Evolutionary conservation across 2,888 invertebrate genomes (phyloP).

Genomic region (Caradrina clavipalpis): DNA sequence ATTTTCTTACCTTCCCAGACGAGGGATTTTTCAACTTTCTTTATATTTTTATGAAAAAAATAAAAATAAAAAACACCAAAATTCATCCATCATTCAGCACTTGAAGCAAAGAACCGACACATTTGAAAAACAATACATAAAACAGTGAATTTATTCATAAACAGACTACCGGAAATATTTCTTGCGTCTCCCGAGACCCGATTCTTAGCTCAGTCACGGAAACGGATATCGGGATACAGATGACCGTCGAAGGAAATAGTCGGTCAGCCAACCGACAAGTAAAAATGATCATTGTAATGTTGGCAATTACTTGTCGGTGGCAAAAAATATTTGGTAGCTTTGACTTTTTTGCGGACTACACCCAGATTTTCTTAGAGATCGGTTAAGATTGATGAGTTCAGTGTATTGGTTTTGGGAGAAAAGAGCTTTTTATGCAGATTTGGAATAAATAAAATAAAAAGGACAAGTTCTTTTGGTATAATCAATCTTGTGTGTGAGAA

Average conservation of each 20-base stretch:
- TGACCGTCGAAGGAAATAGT: conserved; percentile 44
- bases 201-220: conserved; percentile 41
- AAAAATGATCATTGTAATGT: conserved; percentile 58
- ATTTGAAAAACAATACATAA: conserved; percentile 23
- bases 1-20: neutral
- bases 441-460: conserved; percentile 33
- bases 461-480: conserved; percentile 29
- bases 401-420: conserved; percentile 36
- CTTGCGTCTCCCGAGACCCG: neutral
- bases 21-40: neutral
- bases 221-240: conserved; percentile 59
- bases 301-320: conserved; percentile 42
- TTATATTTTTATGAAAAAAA: neutral
- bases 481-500: conserved; percentile 42
- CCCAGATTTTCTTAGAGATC: conserved; percentile 29
- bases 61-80: neutral
- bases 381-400: conserved; percentile 53
- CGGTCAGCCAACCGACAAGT: conserved; percentile 52
- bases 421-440: conserved; percentile 38
- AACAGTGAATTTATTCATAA: conserved; percentile 20
- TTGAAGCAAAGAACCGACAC: conserved; percentile 3
- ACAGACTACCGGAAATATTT: conserved; percentile 26
- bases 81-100: conserved; percentile 5
- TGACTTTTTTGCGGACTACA: conserved; percentile 35
- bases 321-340: conserved; percentile 28